These are phyloP conservation scores for Mythimna loreyi DNA, from an alignment of 2,888 invertebrate genomes.

Conservation along the genomic window DNA sequence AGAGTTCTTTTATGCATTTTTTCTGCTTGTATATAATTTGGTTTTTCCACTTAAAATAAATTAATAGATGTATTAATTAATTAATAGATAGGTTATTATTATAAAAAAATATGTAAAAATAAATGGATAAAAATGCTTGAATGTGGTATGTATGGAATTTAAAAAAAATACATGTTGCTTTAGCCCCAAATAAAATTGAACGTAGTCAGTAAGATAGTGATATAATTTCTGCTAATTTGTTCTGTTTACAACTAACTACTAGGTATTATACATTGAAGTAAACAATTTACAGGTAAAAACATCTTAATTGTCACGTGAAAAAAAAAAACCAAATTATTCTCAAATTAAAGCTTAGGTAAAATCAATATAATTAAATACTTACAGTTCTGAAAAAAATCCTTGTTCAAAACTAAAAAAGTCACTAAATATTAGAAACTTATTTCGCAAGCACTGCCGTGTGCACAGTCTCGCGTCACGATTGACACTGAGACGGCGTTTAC, in stretches of 20 bases:
- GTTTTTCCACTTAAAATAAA: not conserved
- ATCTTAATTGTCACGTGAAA: not conserved
- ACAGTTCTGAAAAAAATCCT: conserved; percentile 24
- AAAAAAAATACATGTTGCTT: too few relatives aligned
- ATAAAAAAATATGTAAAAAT: not conserved
- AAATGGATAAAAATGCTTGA: not conserved
- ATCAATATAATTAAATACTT: conserved; percentile 13
- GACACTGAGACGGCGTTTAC: conserved; percentile 37
- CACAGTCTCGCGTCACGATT: conserved; percentile 30
- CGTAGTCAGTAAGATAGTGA: not conserved
- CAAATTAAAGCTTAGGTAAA: too few relatives aligned
- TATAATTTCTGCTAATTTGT: not conserved
- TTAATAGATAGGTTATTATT: not conserved
- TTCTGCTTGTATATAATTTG: not conserved
- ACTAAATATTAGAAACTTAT: conserved; percentile 33
- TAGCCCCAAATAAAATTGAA: too few relatives aligned
- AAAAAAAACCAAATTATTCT: too few relatives aligned
- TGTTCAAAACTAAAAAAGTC: not conserved
- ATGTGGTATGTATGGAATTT: not conserved
- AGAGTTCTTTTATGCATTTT: not conserved
- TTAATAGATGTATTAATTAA: too few relatives aligned
- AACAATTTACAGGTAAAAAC: not conserved
- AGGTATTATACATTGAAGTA: not conserved
- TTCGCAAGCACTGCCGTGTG: conserved; percentile 32
- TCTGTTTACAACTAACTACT: too few relatives aligned